Conservation (phyloP, 2,113 vertebrate genomes). For the Larimichthys crocea region DNA sequence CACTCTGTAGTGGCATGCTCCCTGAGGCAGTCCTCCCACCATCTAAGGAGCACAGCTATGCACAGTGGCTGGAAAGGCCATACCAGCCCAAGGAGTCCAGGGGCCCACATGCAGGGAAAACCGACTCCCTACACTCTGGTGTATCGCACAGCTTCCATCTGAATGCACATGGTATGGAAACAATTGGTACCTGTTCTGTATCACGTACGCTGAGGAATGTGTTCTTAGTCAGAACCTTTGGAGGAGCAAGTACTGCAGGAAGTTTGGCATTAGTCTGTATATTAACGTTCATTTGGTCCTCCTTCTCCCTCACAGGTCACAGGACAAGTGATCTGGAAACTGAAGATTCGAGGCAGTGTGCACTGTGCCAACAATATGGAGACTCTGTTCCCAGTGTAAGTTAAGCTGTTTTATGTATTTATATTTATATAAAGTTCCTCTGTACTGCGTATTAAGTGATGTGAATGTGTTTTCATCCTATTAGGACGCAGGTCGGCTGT, state of each 20-base stretch:
- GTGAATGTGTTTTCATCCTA: not conserved
- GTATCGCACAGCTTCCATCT: not conserved
- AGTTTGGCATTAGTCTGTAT: not conserved
- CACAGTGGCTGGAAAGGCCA: conserved; percentile 88
- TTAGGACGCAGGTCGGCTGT: conserved; percentile 89
- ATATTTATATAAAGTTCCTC: no score
- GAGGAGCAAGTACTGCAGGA: no score
- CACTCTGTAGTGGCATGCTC: conserved; percentile 86
- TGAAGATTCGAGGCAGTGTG: conserved; percentile 88
- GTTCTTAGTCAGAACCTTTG: not conserved
- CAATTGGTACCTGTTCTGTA: not conserved
- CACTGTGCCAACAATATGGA: conserved; percentile 88
- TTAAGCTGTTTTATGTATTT: not conserved
- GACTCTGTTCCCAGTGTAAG: conserved; percentile 88
- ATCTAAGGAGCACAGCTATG: conserved; percentile 91
- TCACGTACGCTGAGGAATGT: not conserved
- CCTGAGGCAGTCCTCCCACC: conserved; percentile 91
- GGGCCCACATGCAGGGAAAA: conserved; percentile 35
- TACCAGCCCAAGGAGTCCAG: conserved; percentile 65
- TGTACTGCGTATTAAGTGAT: not conserved
- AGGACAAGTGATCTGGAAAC: conserved; percentile 56
- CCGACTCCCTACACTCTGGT: not conserved
- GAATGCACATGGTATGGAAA: conserved; percentile 63
- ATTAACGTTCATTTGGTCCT: not conserved
- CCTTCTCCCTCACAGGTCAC: conserved; percentile 54